Evolutionary conservation across 1,140 invertebrate genomes (phyloP), one percentile per base, ranked within the genome.

Genomic region (Drosophila azteca): DNA sequence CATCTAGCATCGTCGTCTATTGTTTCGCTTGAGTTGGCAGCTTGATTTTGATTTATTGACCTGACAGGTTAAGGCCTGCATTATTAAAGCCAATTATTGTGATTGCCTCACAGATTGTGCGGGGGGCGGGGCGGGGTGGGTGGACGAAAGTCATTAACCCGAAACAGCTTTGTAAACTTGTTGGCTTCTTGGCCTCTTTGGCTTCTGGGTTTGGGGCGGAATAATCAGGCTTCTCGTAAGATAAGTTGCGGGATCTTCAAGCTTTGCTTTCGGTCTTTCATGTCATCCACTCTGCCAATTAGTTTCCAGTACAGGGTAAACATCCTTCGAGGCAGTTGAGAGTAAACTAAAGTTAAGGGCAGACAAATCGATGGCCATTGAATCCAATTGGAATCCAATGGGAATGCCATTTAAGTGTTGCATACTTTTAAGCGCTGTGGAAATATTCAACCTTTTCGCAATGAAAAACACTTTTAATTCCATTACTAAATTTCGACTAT

Each of bases 41-140:
- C 57, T 79, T 79, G 65, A 76, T 79, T 83, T 84, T 79, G 76
- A 83, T 84, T 83, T 83, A 79, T 83, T 84, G 80, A 83, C 79
- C 71, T 75, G 80, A 67, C 66, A 76, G 65, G 52, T 45, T 52
- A 77, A 63, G 51, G 59, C 62, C 67, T 72, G 72, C 61, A 77
- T 85, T 80, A 85, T 84, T 84, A 67, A 84, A 76, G 76, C 73
- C 74, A 70, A 75, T 67, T 80, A 68, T 58, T 41, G 50, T 77
- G 67, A 81, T 81, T 81, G 70, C 54, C 51, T 49, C 49, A 60
- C 45, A 74, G 52, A 74, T 58, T 53, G 51, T 0, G 2, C 7
- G 7, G 3, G 35, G 35, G 9, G 9, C 2, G 3, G 11, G 22
- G 39, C 22, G 43, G 39, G 22, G 29, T 52, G 60, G 64, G 46